Percentiles rank a stretch among this genome's conserved stretches.
These are phyloP conservation scores for Macaria notata DNA, from an alignment of 2,888 invertebrate species.

Conservation along the genomic window DNA sequence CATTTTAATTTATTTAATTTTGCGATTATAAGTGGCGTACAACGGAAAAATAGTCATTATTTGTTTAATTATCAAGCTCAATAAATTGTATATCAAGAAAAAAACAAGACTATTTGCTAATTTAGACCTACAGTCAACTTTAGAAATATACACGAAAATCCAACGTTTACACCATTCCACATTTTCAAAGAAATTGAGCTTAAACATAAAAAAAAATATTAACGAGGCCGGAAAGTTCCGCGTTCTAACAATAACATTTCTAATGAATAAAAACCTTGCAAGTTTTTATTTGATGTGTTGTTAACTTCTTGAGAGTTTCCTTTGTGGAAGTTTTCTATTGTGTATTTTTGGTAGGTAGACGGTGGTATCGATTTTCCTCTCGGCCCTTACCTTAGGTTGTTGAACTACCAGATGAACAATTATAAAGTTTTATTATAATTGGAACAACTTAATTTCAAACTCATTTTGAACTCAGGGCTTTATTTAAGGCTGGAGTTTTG, in stretches of 20 bases:
- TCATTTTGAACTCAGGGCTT: constrained; percentile 11
- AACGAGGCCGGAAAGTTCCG: constrained; percentile 28
- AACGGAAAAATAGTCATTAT: no score
- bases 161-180: no score
- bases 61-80: no score
- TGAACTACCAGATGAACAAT: constrained; percentile 32
- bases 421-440: constrained; percentile 21
- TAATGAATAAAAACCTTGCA: constrained; percentile 46
- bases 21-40: no score
- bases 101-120: no score
- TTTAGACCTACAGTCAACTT: no score
- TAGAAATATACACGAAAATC: neutral
- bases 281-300: constrained; percentile 47
- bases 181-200: no score
- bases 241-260: constrained; percentile 37
- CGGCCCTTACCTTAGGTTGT: constrained; percentile 26
- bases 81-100: no score
- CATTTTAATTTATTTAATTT: no score
- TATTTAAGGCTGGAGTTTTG: constrained; percentile 5
- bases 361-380: constrained; percentile 35
- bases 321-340: constrained; percentile 37
- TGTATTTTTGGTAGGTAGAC: constrained; percentile 34
- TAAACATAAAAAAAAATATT: constrained; percentile 25
- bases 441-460: constrained; percentile 21
- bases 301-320: constrained; percentile 38